Evolutionary conservation across 2,888 invertebrate genomes (phyloP), one percentile per base, ranked within the genome.

Genomic region (Xylophagus ater): DNA sequence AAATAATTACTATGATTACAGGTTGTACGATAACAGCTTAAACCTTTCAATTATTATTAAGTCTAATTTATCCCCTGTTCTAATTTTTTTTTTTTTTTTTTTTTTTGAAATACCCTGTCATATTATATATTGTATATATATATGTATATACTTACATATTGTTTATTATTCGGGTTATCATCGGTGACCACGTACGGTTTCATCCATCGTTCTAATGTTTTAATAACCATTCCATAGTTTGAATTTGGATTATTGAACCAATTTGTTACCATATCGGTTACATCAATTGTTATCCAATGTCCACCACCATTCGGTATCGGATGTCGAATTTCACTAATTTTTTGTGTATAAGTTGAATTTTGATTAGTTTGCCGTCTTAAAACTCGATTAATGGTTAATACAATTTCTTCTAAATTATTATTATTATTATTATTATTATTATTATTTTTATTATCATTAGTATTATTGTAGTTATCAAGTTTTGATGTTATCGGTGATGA

Each of bases 141-240:
- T n/a, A n/a, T n/a, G n/a, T n/a, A n/a, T n/a, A n/a, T 46, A 51
- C 54, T 53, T 51, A 62, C 61, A 48, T 55, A 67, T 59, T 68
- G 72, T 52, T 68, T 71, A 60, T 60, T 77, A 34, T 74, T 72
- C 59, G 48, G 35, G 13, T 40, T 48, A 30, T 59, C 56, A 12
- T 79, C 78, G n/a, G 78, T 81, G 50, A 81, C 77, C 31, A 79
- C 72, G 50, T 79, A 68, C 49, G 71, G 72, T 58, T 73, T 70
- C 56, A 72, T 72, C 64, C 66, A 76, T 47, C 70, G 70, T 58
- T 71, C 75, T 55, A 72, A 71, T 49, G 73, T 76, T 61, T 80
- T 81, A 49, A 89, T 72, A 15, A 83, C 74, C 52, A 89, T 76
- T 26, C 85, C 86, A 51, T 81, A 73, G 57, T 81, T 82, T 52